phyloP scores from a whole-genome alignment of 2,888 invertebrate genomes.

The Ganaspis brasiliensis region DNA sequence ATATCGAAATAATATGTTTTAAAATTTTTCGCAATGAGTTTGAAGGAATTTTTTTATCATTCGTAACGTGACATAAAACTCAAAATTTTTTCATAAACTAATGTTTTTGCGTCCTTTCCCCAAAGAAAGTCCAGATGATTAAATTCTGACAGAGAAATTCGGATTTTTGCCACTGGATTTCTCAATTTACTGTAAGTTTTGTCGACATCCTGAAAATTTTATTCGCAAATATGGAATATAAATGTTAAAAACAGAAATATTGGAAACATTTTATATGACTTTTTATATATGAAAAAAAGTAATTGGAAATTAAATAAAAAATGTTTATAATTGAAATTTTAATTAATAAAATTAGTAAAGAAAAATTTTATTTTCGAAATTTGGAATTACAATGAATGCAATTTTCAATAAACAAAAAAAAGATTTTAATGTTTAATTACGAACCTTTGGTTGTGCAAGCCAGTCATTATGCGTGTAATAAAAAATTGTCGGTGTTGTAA shows the following conservation, averaged over 20 bases:
- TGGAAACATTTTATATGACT: no score
- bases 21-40: no score
- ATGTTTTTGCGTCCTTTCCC: conserved; percentile 82
- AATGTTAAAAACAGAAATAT: background rate
- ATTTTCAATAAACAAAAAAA: no score
- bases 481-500: conserved; percentile 84
- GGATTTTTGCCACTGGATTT: conserved; percentile 81
- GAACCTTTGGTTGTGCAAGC: conserved; percentile 81
- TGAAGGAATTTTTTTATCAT: no score
- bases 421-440: conserved; percentile 24
- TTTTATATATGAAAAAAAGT: no score
- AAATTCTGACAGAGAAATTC: conserved; percentile 82
- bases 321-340: no score
- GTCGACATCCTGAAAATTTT: conserved; percentile 80
- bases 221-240: background rate
- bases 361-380: no score
- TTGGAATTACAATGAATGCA: no score
- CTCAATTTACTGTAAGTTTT: conserved; percentile 82
- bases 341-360: no score
- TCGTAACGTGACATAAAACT: conserved; percentile 51
- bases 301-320: no score
- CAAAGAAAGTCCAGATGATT: conserved; percentile 87
- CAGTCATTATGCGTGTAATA: conserved; percentile 86
- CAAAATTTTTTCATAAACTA: conserved; percentile 81
- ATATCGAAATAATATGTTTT: background rate